These are phyloP conservation scores for Meliscaeva auricollis DNA, from an alignment of 2,888 invertebrate species.

Conservation along the genomic window DNA sequence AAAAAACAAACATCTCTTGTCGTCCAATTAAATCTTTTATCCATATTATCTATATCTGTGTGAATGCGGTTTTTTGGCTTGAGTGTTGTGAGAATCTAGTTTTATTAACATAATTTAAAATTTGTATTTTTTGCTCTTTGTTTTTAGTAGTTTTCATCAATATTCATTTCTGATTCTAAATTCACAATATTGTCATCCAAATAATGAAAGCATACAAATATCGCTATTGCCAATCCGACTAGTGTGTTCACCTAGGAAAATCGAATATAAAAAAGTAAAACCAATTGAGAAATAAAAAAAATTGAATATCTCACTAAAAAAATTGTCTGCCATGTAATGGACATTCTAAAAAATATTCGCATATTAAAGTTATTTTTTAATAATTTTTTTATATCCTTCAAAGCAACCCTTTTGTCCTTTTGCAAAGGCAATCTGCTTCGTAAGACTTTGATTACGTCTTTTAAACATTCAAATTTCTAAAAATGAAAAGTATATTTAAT, in stretches of 20 bases:
- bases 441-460: constrained; percentile 4
- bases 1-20: too few relatives aligned
- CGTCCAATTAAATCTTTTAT: too few relatives aligned
- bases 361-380: constrained; percentile 62
- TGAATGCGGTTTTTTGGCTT: too few relatives aligned
- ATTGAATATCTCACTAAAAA: constrained; percentile 63
- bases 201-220: constrained; percentile 75
- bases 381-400: constrained; percentile 62
- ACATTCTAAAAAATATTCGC: constrained; percentile 69
- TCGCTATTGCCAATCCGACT: constrained; percentile 68
- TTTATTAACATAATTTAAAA: too few relatives aligned
- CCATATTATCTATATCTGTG: too few relatives aligned
- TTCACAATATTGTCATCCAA: constrained; percentile 75
- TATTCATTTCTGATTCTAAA: constrained; percentile 40
- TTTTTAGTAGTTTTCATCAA: neutral
- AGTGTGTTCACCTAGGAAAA: constrained; percentile 76
- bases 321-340: constrained; percentile 74
- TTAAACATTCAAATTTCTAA: constrained; percentile 40
- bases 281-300: neutral
- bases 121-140: neutral
- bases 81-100: too few relatives aligned
- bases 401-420: constrained; percentile 10
- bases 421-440: neutral
- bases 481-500: neutral
- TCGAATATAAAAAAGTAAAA: neutral